phyloP scores from a whole-genome alignment of 2,888 invertebrate species.

The Azorinus chamasolen region DNA sequence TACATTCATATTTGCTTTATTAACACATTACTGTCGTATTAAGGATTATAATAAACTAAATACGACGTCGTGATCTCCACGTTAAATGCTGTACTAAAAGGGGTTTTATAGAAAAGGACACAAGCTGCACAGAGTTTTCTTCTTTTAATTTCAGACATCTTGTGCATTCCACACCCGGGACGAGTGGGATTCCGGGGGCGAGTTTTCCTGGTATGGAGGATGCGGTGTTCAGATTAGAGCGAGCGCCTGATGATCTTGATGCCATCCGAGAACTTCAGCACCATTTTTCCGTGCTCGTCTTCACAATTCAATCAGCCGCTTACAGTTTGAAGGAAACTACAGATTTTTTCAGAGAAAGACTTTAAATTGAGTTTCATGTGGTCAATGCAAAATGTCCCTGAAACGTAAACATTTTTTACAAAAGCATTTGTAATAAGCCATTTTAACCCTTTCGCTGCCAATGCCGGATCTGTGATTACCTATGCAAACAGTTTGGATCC shows the following conservation, averaged over 20 bases:
- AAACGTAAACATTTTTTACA: too few relatives aligned
- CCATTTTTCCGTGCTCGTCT: slow-evolving; percentile 58
- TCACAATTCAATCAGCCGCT: slow-evolving; percentile 60
- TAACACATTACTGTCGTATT: too few relatives aligned
- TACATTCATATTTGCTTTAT: too few relatives aligned
- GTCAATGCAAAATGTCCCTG: background rate
- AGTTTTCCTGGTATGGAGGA: slow-evolving; percentile 58
- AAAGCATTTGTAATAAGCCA: too few relatives aligned
- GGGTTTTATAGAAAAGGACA: too few relatives aligned
- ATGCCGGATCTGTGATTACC: too few relatives aligned
- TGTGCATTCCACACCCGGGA: slow-evolving; percentile 43
- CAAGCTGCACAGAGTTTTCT: too few relatives aligned
- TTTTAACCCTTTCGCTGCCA: too few relatives aligned
- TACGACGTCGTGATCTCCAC: too few relatives aligned
- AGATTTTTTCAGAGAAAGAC: slow-evolving; percentile 29
- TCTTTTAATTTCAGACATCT: slow-evolving; percentile 54
- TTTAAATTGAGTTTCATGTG: background rate
- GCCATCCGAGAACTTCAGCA: slow-evolving; percentile 45
- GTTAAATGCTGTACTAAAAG: too few relatives aligned
- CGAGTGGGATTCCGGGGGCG: slow-evolving; percentile 14
- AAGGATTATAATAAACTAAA: too few relatives aligned
- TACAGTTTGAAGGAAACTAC: slow-evolving; percentile 48
- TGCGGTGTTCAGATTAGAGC: slow-evolving; percentile 38
- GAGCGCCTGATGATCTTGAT: slow-evolving; percentile 19
- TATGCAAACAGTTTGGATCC: too few relatives aligned